These are phyloP conservation scores for Girardia tigrina DNA, from an alignment of 2,888 invertebrate genomes.

Conservation along the genomic window DNA sequence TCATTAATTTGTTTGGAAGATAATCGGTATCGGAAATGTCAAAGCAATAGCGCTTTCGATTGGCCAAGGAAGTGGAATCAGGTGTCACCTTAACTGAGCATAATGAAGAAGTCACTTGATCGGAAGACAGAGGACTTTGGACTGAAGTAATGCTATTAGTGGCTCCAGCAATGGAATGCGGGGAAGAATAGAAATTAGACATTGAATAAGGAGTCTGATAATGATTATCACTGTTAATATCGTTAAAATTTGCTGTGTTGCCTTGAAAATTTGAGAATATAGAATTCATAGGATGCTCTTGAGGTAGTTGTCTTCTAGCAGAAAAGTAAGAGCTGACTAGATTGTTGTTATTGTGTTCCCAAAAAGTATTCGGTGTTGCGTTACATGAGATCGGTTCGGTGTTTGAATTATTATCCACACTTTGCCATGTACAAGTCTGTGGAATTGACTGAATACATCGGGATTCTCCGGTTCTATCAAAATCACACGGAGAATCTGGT, in stretches of 20 bases:
- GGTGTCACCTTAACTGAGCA: conserved; percentile 7
- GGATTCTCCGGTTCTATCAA: neutral
- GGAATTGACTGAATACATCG: neutral
- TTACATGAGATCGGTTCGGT: conserved; percentile 13
- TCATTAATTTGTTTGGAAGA: conserved; percentile 23
- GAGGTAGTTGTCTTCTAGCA: conserved; percentile 23
- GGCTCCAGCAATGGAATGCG: conserved; percentile 2
- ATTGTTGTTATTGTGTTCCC: neutral
- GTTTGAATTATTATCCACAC: neutral
- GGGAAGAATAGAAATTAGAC: neutral
- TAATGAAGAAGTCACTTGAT: conserved; percentile 9
- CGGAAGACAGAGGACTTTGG: conserved; percentile 20
- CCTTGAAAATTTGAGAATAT: conserved; percentile 8
- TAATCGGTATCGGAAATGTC: neutral
- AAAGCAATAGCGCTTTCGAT: conserved; percentile 5
- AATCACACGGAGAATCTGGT: conserved; percentile 7
- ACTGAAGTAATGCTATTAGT: neutral
- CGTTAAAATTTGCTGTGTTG: neutral
- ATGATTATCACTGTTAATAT: conserved; percentile 8
- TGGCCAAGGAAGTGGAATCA: conserved; percentile 3
- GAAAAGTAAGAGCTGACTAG: neutral
- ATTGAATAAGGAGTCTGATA: neutral
- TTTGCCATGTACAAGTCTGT: neutral
- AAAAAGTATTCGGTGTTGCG: neutral
- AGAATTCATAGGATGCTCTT: neutral